Percentiles rank a stretch among this genome's conserved stretches.
phyloP scores from a whole-genome alignment of 92 coral and sea anemone species.

The Pocillopora grandis region DNA sequence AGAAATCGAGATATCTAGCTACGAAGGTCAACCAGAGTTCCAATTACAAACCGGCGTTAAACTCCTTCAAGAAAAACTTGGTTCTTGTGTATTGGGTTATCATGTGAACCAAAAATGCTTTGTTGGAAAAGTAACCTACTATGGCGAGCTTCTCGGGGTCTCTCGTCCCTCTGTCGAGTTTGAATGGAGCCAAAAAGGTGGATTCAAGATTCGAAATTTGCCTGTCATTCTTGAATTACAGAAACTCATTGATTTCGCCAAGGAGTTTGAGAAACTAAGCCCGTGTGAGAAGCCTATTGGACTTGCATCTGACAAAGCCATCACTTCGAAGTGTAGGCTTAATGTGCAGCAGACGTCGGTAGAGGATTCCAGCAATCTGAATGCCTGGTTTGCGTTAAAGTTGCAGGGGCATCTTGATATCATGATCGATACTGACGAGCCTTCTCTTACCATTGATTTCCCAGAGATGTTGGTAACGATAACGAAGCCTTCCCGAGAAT shows the following conservation, averaged over 20 bases:
- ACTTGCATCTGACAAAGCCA: slow-evolving; percentile 4
- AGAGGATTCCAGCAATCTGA: slow-evolving; percentile 1
- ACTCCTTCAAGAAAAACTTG: slow-evolving; percentile 28
- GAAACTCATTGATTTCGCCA: slow-evolving; percentile 14
- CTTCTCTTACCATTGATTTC: slow-evolving; percentile 15
- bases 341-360: neutral
- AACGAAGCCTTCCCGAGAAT: slow-evolving; percentile 1
- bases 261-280: slow-evolving; percentile 17
- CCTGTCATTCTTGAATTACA: slow-evolving; percentile 5
- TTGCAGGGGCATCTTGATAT: slow-evolving; percentile 14
- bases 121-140: neutral
- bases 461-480: slow-evolving; percentile 23
- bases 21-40: slow-evolving; percentile 5
- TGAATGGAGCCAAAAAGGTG: slow-evolving; percentile 15
- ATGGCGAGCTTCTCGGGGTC: slow-evolving; percentile 18
- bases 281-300: slow-evolving; percentile 19
- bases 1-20: slow-evolving; percentile 14
- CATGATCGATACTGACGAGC: slow-evolving; percentile 17
- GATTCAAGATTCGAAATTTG: slow-evolving; percentile 17
- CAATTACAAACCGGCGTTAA: slow-evolving; percentile 3
- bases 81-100: slow-evolving; percentile 19
- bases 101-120: neutral
- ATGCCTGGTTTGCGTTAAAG: slow-evolving; percentile 17
- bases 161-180: slow-evolving; percentile 1
- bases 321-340: slow-evolving; percentile 16